Base-by-base conservation (phyloP, 2,797 vertebrate species). In the Mormyrus proboscirostris region DNA sequence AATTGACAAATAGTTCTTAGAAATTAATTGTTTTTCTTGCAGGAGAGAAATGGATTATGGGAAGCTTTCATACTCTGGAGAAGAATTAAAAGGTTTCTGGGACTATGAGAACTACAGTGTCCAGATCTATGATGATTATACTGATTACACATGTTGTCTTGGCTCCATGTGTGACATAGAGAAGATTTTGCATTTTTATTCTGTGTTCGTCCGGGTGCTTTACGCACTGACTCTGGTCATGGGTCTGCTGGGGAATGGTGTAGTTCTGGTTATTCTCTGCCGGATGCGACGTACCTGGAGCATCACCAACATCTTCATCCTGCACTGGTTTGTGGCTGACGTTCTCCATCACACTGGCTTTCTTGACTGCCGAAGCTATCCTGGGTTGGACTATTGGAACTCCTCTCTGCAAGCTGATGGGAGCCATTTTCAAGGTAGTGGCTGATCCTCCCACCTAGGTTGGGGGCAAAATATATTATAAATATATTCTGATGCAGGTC, bases 301-400 rank as follows among this genome's bases (percentile, higher is more conserved):
- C 2, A 96, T 97, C 49, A 97, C 96, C 0, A 97, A 98, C 90
- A 95, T 91, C 22, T 98, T 98, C 88, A 95, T 98, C 91, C 92
- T 98, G 1, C 95, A 98, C 91, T 93, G 98, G 92, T 95, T 95
- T 0, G 3, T 97, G 3, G 94, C 96, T 0, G 97, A 98, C 0
- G 5, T 93, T 0, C 92, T 98, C 76, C 94, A 0, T 96, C 22
- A 97, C 96, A 0, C 92, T 98, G 59, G 97, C 97, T 0, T 88
- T 98, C 14, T 97, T 96, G 96, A 95, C 96, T 0, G 94, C 50
- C 2, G 94, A 97, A 9, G 93, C 95, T 0, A 91, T 91, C 0
- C 44, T 0, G 0, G 95, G 96, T 29, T 98, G 97, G 97, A 91
- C 91, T 51, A 97, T 97, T 2, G 95, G 95, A n/a, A 91, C 92